Conservation (phyloP, 2,797 vertebrate species). For the Peromyscus attwateri region DNA sequence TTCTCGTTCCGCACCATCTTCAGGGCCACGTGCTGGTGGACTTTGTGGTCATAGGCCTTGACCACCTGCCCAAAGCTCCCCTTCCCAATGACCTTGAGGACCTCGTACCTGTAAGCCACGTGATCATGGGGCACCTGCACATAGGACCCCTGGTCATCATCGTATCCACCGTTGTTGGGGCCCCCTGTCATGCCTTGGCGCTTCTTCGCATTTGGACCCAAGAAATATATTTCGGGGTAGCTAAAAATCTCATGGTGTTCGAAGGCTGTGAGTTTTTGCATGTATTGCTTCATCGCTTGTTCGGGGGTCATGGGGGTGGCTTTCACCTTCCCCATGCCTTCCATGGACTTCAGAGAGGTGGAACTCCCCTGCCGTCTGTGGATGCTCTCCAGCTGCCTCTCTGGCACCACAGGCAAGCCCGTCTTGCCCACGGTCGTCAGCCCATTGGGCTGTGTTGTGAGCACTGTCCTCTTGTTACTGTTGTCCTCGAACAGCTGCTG, state of each 20-base stretch:
- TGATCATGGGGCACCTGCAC: constrained; percentile 98
- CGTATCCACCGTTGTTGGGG: constrained; percentile 96
- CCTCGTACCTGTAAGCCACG: constrained; percentile 97
- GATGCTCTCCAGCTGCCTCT: constrained; percentile 91
- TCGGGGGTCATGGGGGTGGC: constrained; percentile 91
- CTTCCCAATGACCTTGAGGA: constrained; percentile 98
- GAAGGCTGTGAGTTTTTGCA: constrained; percentile 96
- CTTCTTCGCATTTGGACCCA: constrained; percentile 98
- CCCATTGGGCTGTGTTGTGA: constrained; percentile 97
- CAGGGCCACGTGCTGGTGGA: constrained; percentile 96
- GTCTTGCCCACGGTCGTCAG: constrained; percentile 92
- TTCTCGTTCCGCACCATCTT: constrained; percentile 99
- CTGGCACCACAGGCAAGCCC: constrained; percentile 89
- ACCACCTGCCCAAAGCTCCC: constrained; percentile 99
- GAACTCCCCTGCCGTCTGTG: constrained; percentile 95
- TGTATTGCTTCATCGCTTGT: constrained; percentile 98
- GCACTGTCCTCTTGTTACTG: constrained; percentile 95
- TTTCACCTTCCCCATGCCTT: constrained; percentile 93
- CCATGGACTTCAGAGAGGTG: constrained; percentile 93
- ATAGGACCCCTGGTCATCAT: constrained; percentile 99
- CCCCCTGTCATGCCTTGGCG: constrained; percentile 95
- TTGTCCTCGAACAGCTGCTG: constrained; percentile 97
- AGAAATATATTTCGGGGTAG: constrained; percentile 96
- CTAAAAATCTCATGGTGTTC: constrained; percentile 98
- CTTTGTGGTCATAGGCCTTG: constrained; percentile 98